These are phyloP conservation scores for Spermophilus dauricus DNA, from an alignment of 2,113 vertebrate species.

Conservation along the genomic window DNA sequence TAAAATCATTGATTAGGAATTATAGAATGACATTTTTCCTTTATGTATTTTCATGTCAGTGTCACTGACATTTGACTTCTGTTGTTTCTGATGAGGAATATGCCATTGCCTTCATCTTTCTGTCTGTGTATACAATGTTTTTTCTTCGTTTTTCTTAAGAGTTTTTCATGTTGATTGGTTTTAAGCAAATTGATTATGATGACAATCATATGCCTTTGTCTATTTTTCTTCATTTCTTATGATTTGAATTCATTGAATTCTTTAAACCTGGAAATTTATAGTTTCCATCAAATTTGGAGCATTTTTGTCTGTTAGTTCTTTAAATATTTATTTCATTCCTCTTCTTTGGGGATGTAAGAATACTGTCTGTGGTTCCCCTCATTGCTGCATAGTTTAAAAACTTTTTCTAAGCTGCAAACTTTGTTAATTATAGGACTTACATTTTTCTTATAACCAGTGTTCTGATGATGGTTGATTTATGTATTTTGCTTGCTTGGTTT, in stretches of 20 bases:
- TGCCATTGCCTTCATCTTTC: not conserved
- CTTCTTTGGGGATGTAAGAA: not conserved
- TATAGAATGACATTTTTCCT: not conserved
- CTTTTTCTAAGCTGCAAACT: not conserved
- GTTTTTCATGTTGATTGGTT: not conserved
- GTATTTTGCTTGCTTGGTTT: not conserved
- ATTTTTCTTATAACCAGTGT: not conserved
- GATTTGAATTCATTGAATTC: not conserved
- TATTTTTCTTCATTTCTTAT: not conserved
- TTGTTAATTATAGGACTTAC: not conserved
- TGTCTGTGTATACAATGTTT: not conserved
- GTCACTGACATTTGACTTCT: not conserved
- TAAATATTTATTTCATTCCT: not conserved
- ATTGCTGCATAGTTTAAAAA: not conserved
- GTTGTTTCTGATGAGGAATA: not conserved
- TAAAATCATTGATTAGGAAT: not conserved
- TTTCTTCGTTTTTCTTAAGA: not conserved
- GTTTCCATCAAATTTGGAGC: not conserved
- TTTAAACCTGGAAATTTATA: not conserved
- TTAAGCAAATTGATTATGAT: not conserved
- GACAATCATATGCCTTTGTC: not conserved
- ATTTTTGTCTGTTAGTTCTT: not conserved
- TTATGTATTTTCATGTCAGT: not conserved
- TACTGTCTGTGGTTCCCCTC: rapidly evolving
- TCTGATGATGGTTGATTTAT: not conserved